Evolutionary conservation across 2,797 vertebrate genomes (phyloP).

Genomic region (Adrianichthys oophorus): DNA sequence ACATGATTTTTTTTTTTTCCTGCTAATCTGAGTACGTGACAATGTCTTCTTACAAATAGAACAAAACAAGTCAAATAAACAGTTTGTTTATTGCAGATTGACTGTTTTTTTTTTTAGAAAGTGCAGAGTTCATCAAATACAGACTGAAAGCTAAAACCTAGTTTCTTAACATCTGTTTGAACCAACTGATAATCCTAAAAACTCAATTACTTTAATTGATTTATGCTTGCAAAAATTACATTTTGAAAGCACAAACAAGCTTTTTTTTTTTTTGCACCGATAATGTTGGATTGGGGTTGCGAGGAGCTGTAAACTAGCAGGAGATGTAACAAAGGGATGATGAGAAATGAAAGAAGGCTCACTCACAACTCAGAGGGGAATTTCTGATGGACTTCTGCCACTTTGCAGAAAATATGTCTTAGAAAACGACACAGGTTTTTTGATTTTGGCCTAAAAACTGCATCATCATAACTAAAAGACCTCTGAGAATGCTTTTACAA

Average conservation of each 20-base stretch:
- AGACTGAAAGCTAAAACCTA: not conserved
- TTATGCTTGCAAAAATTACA: conserved; percentile 9
- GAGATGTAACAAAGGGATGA: no score
- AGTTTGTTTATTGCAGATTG: not conserved
- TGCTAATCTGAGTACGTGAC: accelerated
- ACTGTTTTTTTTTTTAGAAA: not conserved
- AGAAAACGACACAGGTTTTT: no score
- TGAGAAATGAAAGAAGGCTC: no score
- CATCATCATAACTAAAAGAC: no score
- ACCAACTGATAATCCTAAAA: conserved; percentile 21
- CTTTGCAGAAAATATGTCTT: no score
- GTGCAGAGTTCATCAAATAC: not conserved
- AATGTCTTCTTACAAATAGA: not conserved
- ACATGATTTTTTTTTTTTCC: not conserved
- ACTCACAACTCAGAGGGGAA: no score
- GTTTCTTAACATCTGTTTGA: conserved; percentile 10
- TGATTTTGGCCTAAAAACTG: no score
- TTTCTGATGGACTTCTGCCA: no score
- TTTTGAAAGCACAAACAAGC: conserved; percentile 25
- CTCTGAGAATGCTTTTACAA: no score
- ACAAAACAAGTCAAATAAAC: not conserved
- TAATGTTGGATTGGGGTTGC: no score
- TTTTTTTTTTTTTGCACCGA: no score
- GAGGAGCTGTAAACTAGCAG: no score
- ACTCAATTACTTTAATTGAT: conserved; percentile 7